Base-by-base conservation (phyloP, 2,113 vertebrate species). In the Oncorhynchus nerka region DNA sequence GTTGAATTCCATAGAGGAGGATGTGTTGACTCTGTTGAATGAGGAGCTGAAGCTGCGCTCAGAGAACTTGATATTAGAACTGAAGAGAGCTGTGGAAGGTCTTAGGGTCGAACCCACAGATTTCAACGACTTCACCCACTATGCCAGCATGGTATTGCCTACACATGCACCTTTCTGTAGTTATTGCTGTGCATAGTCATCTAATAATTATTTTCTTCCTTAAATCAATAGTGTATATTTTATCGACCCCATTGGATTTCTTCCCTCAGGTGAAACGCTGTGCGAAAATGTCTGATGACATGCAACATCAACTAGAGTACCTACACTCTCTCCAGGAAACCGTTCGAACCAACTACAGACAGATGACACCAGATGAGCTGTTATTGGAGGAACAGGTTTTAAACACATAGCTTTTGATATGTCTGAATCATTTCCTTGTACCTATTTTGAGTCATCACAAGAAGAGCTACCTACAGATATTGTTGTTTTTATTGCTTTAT, bases 201-300 rank as follows among this genome's bases (percentile, higher is more conserved):
- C 4, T n/a, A 8, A 64, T 64, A 22, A 22, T 26, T 64, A 64
- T 19, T 9, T 24, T 7, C 61, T 4, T 64, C 8, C 3, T 26
- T 48, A 3, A 16, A n/a, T 26, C 22, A 71, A 55, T 24, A 26
- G 13, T 62, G 22, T 19, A 26, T 64, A 48, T 69, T 16, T 20
- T 59, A 45, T 45, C 39, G 39, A 45, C 39, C 39, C 12, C 73
- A 66, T 22, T 26, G 9, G 39, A 45, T 66, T 3, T 77, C 16
- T 83, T 4, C 67, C 1, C 74, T 30, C 85, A 97, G 95, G 84
- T 95, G 79, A 91, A 91, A 19, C 77, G 87, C 48, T 94, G 87
- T 79, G 85, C 75, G 22, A 88, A 89, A 19, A 88, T 77, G 71
- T 83, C 86, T 59, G 1, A 24, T 0, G 83, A 87, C 16, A 77